phyloP scores from a whole-genome alignment of 1,140 invertebrate species.

The Aradophagus sp. region DNA sequence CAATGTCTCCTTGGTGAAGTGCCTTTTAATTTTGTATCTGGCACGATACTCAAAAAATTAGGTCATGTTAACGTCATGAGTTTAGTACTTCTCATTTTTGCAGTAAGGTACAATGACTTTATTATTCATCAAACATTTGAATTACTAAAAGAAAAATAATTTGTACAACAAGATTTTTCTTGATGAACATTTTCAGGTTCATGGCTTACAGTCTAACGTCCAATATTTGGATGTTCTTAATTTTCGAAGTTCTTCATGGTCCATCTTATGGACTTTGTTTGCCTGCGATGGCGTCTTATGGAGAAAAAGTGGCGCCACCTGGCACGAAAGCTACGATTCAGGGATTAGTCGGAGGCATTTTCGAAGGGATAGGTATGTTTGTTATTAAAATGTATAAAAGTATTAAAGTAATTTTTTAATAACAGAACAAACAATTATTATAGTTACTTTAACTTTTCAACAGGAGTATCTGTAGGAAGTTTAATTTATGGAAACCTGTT shows the following conservation, averaged over 20 bases:
- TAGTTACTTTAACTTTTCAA: constrained; percentile 1
- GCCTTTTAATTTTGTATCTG: constrained; percentile 91
- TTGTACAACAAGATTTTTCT: constrained; percentile 9
- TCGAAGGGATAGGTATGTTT: constrained; percentile 85
- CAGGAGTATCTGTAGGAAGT: constrained; percentile 84
- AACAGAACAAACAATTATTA: neutral
- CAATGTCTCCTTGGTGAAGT: constrained; percentile 92
- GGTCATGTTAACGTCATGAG: constrained; percentile 90
- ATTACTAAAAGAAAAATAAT: too few species aligned
- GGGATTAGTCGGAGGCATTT: constrained; percentile 88
- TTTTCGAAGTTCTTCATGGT: constrained; percentile 90
- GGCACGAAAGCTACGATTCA: constrained; percentile 90
- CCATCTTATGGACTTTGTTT: constrained; percentile 92
- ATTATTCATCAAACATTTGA: too few species aligned
- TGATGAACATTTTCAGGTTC: constrained; percentile 76
- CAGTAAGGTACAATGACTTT: constrained; percentile 69
- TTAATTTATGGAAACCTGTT: constrained; percentile 83
- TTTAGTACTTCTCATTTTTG: constrained; percentile 81
- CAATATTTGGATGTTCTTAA: constrained; percentile 88
- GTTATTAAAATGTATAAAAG: too few species aligned
- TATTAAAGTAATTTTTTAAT: neutral
- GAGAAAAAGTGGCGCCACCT: constrained; percentile 87
- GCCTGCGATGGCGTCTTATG: constrained; percentile 91
- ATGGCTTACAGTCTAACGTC: constrained; percentile 86
- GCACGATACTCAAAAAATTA: constrained; percentile 85